These are phyloP conservation scores for Pseudochirops corinnae DNA, from an alignment of 2,797 vertebrate species.

Conservation along the genomic window DNA sequence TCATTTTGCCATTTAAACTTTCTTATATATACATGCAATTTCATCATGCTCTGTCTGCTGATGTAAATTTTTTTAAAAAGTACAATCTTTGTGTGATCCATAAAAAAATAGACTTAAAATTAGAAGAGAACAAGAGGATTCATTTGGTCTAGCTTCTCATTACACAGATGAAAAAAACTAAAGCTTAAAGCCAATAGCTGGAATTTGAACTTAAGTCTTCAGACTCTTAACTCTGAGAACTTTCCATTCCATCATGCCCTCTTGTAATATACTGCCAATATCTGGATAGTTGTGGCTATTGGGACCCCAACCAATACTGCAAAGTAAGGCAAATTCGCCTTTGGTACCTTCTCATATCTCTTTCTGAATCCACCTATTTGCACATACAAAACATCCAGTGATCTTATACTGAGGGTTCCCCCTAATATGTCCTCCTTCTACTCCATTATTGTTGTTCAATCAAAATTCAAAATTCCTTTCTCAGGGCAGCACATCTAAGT, in stretches of 20 bases:
- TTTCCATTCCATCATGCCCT: neutral
- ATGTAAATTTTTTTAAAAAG: neutral
- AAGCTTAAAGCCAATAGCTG: neutral
- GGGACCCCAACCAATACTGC: neutral
- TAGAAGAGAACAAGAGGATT: neutral
- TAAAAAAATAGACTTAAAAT: neutral
- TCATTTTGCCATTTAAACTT: neutral
- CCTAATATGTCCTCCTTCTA: neutral
- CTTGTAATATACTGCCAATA: neutral
- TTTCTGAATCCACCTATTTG: constrained; percentile 29
- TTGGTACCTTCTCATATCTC: neutral
- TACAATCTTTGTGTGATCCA: neutral
- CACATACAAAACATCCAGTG: constrained; percentile 39
- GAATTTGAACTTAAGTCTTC: neutral
- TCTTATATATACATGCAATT: neutral
- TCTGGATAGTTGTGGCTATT: neutral
- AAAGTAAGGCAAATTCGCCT: neutral
- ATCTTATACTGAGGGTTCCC: neutral
- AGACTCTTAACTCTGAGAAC: neutral
- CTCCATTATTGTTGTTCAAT: neutral
- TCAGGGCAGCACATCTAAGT: neutral
- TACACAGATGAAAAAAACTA: neutral
- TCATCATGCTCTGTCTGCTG: neutral
- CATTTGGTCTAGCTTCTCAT: neutral
- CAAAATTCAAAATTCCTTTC: neutral